phyloP scores from a whole-genome alignment of 2,113 vertebrate genomes.

The Takifugu bimaculatus region DNA sequence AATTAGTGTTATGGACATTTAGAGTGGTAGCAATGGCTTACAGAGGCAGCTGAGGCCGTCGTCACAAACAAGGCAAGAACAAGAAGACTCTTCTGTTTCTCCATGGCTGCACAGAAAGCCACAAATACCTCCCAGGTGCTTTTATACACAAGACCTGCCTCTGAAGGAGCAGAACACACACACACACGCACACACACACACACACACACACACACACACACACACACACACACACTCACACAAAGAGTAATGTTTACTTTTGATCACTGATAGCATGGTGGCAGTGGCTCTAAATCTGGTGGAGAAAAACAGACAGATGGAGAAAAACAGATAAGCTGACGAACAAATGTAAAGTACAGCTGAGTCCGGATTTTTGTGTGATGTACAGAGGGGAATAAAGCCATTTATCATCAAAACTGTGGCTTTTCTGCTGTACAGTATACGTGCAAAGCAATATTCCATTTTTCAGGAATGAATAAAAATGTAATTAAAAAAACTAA shows the following conservation, averaged over 20 bases:
- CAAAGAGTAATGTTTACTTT: background rate
- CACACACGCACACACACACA: background rate
- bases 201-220: background rate
- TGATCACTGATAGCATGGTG: too few relatives aligned
- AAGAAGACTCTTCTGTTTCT: constrained; percentile 54
- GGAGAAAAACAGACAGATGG: too few relatives aligned
- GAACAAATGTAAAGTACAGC: too few relatives aligned
- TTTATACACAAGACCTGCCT: constrained; percentile 24
- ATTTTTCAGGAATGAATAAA: too few relatives aligned
- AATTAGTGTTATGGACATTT: background rate
- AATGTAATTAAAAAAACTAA: too few relatives aligned
- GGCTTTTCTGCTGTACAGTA: too few relatives aligned
- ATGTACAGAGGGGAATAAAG: too few relatives aligned
- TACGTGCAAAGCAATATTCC: too few relatives aligned
- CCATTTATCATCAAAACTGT: too few relatives aligned
- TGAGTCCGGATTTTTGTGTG: too few relatives aligned
- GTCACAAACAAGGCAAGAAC: constrained; percentile 61
- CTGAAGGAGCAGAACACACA: background rate
- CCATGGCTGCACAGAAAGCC: constrained; percentile 52
- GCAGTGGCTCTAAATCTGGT: too few relatives aligned
- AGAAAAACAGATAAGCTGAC: too few relatives aligned
- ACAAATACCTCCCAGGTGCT: background rate
- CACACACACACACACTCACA: background rate
- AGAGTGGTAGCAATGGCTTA: constrained; percentile 22
- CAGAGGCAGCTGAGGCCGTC: constrained; percentile 55